phyloP scores from a whole-genome alignment of 23 tunicate species.

The Trididemnum miniatum region DNA sequence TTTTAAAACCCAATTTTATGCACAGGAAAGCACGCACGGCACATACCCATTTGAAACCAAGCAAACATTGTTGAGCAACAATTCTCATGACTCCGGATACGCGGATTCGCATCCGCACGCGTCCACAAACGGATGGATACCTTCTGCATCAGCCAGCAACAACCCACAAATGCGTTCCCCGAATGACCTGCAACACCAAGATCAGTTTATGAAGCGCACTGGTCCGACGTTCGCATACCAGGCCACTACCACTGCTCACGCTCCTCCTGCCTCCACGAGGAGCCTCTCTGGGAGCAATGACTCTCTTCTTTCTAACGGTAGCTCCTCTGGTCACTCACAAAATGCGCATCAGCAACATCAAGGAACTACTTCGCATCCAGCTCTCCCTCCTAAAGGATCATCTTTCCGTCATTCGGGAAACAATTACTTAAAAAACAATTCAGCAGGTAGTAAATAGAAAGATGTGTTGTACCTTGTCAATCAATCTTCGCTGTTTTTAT shows the following conservation, averaged over 20 bases:
- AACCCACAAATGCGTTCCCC: background rate
- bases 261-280: slow-evolving; percentile 5
- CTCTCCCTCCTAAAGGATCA: slow-evolving; percentile 53
- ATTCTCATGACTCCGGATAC: slow-evolving; percentile 35
- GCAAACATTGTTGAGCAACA: background rate
- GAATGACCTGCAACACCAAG: background rate
- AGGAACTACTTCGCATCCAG: slow-evolving; percentile 5
- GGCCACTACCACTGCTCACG: background rate
- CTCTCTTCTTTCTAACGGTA: slow-evolving; percentile 58
- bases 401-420: slow-evolving; percentile 2
- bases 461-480: no score
- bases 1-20: no score
- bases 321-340: slow-evolving; percentile 30
- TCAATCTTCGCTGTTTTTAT: no score
- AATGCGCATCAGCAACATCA: slow-evolving; percentile 18
- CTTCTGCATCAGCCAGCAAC: background rate
- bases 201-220: background rate
- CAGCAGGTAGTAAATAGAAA: no score
- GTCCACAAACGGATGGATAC: slow-evolving; percentile 2
- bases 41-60: background rate
- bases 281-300: slow-evolving; percentile 62
- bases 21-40: slow-evolving; percentile 5
- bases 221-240: slow-evolving; percentile 6
- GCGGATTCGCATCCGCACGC: slow-evolving; percentile 19
- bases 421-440: no score